Conservation (phyloP, 2,888 invertebrate genomes). For the Amphipoea lucens region DNA sequence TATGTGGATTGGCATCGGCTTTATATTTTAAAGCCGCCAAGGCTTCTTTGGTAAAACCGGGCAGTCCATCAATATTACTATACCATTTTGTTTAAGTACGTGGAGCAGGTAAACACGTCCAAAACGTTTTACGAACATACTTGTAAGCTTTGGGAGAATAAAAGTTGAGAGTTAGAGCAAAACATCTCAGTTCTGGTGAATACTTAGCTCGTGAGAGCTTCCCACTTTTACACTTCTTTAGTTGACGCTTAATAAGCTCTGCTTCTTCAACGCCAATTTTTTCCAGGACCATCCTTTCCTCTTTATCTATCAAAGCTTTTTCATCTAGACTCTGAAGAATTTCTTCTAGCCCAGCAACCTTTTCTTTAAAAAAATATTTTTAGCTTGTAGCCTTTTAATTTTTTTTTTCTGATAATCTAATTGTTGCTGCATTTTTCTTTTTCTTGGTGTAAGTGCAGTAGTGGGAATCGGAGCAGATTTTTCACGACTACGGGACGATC, state of each 20-base stretch:
- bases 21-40: constrained; percentile 8
- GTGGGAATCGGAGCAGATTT: neutral
- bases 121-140: too few relatives aligned
- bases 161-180: constrained; percentile 9
- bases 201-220: neutral
- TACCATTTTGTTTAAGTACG: constrained; percentile 13
- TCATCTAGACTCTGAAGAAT: neutral
- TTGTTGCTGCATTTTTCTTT: neutral
- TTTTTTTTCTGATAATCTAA: neutral
- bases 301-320: neutral
- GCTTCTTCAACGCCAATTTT: constrained; percentile 11
- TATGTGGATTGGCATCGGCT: constrained; percentile 7
- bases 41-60: neutral
- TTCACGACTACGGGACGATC: too few relatives aligned
- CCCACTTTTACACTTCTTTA: neutral
- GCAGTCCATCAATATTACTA: constrained; percentile 2
- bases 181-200: constrained; percentile 18
- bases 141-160: constrained; percentile 12
- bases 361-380: neutral
- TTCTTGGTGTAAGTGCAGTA: neutral
- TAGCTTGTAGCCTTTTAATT: neutral
- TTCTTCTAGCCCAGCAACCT: neutral
- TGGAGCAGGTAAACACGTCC: constrained; percentile 3
- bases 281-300: neutral
- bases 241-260: constrained; percentile 14